phyloP scores from a whole-genome alignment of 2,113 vertebrate species.

The Cacatua alba region DNA sequence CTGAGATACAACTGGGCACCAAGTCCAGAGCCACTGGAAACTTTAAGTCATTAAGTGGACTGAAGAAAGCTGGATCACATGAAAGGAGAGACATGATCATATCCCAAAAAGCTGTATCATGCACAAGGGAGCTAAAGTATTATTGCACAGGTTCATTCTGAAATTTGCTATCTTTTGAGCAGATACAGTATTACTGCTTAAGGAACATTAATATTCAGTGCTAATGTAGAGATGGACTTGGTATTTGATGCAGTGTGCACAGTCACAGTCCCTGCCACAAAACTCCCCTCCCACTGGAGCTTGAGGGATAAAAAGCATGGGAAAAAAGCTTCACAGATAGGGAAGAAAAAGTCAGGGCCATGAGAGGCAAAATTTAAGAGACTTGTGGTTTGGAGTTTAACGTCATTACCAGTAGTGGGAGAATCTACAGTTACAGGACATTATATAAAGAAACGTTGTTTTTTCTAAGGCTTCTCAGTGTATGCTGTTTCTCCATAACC shows the following conservation, averaged over 20 bases:
- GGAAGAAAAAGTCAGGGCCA: neutral
- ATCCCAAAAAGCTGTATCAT: neutral
- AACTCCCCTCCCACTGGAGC: neutral
- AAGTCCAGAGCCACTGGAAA: slow-evolving; percentile 50
- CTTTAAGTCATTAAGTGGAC: slow-evolving; percentile 28
- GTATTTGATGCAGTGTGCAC: neutral
- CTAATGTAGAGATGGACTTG: neutral
- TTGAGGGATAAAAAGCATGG: neutral
- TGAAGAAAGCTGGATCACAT: slow-evolving; percentile 13
- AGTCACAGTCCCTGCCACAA: neutral
- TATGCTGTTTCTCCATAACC: neutral
- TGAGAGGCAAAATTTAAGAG: slow-evolving; percentile 32
- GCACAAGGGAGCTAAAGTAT: neutral
- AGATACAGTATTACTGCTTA: neutral
- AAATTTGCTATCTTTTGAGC: neutral
- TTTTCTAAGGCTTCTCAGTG: neutral
- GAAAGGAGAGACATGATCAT: neutral
- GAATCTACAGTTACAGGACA: slow-evolving; percentile 45
- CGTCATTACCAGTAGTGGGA: slow-evolving; percentile 20
- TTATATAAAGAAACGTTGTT: slow-evolving; percentile 24
- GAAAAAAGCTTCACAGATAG: neutral
- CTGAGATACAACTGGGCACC: slow-evolving; percentile 19
- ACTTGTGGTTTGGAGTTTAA: slow-evolving; percentile 50
- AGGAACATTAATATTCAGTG: neutral
- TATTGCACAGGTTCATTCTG: neutral